phyloP scores from a whole-genome alignment of 2,888 invertebrate species.

The Ectropis crepuscularia region DNA sequence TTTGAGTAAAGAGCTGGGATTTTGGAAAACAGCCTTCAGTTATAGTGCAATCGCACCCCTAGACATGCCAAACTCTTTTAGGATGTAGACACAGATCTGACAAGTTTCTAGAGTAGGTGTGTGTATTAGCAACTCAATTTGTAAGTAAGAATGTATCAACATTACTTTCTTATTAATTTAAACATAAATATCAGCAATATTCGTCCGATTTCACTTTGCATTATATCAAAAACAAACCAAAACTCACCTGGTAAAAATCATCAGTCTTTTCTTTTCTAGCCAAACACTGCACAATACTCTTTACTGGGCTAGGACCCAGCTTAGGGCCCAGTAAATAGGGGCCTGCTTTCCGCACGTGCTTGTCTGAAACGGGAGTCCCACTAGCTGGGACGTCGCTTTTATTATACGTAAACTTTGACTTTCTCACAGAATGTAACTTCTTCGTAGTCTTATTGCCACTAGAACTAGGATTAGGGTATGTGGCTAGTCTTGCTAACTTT shows the following conservation, averaged over 20 bases:
- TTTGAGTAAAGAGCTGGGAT: too few relatives aligned
- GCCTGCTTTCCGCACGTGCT: conserved; percentile 86
- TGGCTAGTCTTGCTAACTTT: conserved; percentile 69
- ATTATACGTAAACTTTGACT: conserved; percentile 61
- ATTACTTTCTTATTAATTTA: too few relatives aligned
- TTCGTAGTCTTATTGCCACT: conserved; percentile 60
- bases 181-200: too few relatives aligned
- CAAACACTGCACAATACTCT: conserved; percentile 90
- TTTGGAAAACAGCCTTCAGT: too few relatives aligned
- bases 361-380: conserved; percentile 82
- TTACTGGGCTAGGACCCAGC: conserved; percentile 89
- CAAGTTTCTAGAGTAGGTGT: too few relatives aligned
- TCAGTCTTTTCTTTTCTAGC: conserved; percentile 89
- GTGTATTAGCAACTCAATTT: too few relatives aligned
- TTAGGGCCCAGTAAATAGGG: conserved; percentile 89
- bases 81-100: too few relatives aligned
- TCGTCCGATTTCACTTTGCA: neutral
- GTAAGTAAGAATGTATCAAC: too few relatives aligned
- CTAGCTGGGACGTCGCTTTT: conserved; percentile 73
- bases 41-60: too few relatives aligned
- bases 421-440: conserved; percentile 60
- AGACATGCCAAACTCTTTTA: too few relatives aligned
- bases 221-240: conserved; percentile 56
- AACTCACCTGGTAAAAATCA: conserved; percentile 86
- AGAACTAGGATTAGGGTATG: conserved; percentile 65